Evolutionary conservation across 2,888 invertebrate genomes (phyloP).

Genomic region (Eupithecia dodoneata): DNA sequence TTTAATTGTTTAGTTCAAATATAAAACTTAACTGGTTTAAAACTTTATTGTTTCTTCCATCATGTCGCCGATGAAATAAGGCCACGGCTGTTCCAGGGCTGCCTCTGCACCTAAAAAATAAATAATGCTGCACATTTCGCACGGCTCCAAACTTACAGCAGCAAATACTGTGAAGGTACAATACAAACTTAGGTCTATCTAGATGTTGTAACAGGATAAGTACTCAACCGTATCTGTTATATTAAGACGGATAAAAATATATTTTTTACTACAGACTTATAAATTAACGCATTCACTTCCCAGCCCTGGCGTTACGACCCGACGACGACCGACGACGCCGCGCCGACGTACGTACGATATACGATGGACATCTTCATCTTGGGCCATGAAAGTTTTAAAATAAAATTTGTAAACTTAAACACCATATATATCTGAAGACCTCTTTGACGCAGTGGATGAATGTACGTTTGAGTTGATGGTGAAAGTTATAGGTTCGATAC

Average conservation of each 20-base stretch:
- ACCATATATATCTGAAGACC: too few species aligned
- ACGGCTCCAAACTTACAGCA: neutral
- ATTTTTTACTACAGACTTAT: too few species aligned
- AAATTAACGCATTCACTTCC: too few species aligned
- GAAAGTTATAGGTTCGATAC: too few species aligned
- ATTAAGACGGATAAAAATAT: too few species aligned
- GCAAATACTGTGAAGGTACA: neutral
- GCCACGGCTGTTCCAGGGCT: constrained; percentile 32
- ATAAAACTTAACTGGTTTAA: neutral
- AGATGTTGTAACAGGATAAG: neutral
- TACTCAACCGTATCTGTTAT: too few species aligned
- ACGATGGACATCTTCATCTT: too few species aligned
- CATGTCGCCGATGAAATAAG: constrained; percentile 14
- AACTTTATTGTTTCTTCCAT: constrained; percentile 18
- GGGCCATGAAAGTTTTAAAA: too few species aligned
- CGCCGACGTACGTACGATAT: too few species aligned
- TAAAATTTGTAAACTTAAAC: too few species aligned
- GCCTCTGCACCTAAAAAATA: neutral
- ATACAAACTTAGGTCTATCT: neutral
- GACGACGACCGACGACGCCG: too few species aligned
- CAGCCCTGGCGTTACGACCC: too few species aligned
- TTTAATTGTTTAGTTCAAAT: constrained; percentile 8
- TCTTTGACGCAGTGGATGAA: neutral
- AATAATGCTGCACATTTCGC: neutral
- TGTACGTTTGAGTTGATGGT: neutral